A percentile compares a stretch with the other conserved stretches of the same genome.
These are phyloP conservation scores for Lottia gigantea DNA, from an alignment of 2,888 invertebrate genomes.

Conservation along the genomic window DNA sequence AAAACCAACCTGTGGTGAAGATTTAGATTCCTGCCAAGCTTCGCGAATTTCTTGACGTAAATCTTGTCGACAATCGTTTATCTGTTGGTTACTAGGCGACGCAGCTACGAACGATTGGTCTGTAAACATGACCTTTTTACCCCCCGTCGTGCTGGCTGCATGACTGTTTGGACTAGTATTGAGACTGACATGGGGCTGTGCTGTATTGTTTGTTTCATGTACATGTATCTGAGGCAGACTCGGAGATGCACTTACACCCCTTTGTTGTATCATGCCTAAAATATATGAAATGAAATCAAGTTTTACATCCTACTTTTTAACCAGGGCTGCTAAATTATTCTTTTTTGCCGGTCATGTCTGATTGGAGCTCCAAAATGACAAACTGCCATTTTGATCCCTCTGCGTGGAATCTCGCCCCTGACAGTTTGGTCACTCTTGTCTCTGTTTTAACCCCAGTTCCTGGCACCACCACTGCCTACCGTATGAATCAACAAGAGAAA, in stretches of 20 bases:
- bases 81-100: neutral
- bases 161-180: constrained; percentile 3
- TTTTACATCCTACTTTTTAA: too few species aligned
- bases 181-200: constrained; percentile 26
- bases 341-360: too few species aligned
- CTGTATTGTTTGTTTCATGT: constrained; percentile 38
- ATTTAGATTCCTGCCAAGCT: neutral
- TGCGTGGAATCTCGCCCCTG: too few species aligned
- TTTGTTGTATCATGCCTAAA: constrained; percentile 19
- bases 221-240: constrained; percentile 35
- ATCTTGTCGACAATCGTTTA: neutral
- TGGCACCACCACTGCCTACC: too few species aligned
- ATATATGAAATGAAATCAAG: too few species aligned
- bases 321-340: too few species aligned
- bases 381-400: too few species aligned
- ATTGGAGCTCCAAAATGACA: too few species aligned
- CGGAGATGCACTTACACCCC: constrained; percentile 39
- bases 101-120: neutral
- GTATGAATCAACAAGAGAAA: too few species aligned
- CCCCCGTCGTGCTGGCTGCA: neutral
- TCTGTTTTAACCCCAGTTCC: too few species aligned
- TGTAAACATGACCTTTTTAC: constrained; percentile 6
- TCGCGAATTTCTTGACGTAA: neutral
- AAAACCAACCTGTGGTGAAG: neutral
- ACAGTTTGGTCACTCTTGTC: too few species aligned